phyloP scores from a whole-genome alignment of 2,888 invertebrate species.

The Drosophila setosimentum region DNA sequence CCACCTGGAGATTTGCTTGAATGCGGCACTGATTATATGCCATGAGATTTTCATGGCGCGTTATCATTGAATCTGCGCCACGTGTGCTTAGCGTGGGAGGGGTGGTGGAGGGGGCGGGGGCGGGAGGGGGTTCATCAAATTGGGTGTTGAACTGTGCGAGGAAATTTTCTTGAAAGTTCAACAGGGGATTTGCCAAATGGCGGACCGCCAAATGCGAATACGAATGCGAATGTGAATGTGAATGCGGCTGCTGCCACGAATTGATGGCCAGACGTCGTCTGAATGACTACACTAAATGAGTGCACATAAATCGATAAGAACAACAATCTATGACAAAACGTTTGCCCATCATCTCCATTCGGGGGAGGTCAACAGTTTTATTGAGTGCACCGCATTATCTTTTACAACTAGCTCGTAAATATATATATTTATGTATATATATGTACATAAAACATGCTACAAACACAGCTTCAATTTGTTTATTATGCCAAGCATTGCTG shows the following conservation, averaged over 20 bases:
- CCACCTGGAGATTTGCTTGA: conserved; percentile 74
- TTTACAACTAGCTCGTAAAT: conserved; percentile 1
- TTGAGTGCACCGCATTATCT: conserved; percentile 2
- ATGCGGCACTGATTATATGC: conserved; percentile 74
- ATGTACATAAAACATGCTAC: too few relatives aligned
- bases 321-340: conserved; percentile 38
- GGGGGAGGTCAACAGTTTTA: conserved; percentile 17
- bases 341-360: conserved; percentile 20
- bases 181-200: conserved; percentile 51
- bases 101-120: too few relatives aligned
- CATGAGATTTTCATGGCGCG: conserved; percentile 70
- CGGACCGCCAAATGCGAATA: conserved; percentile 24
- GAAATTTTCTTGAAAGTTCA: conserved; percentile 40
- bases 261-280: conserved; percentile 34
- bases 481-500: neutral
- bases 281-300: conserved; percentile 41
- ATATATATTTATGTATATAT: neutral
- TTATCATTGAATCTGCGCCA: conserved; percentile 62
- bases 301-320: conserved; percentile 45
- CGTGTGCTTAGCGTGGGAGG: conserved; percentile 28
- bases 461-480: neutral
- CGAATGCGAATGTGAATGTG: conserved; percentile 7
- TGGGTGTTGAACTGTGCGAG: conserved; percentile 20
- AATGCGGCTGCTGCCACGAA: conserved; percentile 20
- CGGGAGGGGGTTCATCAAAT: too few relatives aligned